Percentiles rank a stretch among this genome's conserved stretches.
phyloP scores from a whole-genome alignment of 1,140 invertebrate genomes.

The Delia radicum region DNA sequence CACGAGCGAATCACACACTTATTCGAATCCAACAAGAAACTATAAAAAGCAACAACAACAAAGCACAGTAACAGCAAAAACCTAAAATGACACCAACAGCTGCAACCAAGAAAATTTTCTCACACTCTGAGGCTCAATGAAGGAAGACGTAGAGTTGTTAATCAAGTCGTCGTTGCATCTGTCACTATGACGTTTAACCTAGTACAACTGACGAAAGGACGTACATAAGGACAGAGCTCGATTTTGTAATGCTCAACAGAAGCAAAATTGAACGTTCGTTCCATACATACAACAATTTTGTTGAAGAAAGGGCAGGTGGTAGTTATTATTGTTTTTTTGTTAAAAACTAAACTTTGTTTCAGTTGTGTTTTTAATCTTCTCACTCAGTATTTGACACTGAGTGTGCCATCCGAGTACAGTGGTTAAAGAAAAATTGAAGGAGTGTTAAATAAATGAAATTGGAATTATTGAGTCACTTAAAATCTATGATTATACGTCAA shows the following conservation, averaged over 20 bases:
- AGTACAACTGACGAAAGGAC: neutral
- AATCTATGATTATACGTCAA: too few species aligned
- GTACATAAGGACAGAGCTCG: neutral
- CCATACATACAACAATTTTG: neutral
- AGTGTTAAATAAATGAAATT: too few species aligned
- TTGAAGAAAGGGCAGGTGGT: conserved; percentile 31
- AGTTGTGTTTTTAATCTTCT: conserved; percentile 22
- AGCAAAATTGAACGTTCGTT: conserved; percentile 22
- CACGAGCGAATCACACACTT: conserved; percentile 19
- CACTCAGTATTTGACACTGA: conserved; percentile 20
- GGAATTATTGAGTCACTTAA: too few species aligned
- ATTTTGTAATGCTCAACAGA: conserved; percentile 20
- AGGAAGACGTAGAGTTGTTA: conserved; percentile 7
- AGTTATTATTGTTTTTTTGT: conserved; percentile 19
- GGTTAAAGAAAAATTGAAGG: neutral
- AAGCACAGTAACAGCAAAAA: neutral
- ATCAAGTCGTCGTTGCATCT: conserved; percentile 11
- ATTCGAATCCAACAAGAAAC: neutral
- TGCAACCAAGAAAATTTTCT: conserved; percentile 33
- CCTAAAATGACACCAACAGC: conserved; percentile 30
- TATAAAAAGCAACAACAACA: conserved; percentile 9
- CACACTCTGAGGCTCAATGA: conserved; percentile 26
- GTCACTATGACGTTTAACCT: neutral
- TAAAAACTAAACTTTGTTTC: conserved; percentile 4
- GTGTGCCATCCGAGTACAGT: neutral